These are phyloP conservation scores for Vulpes lagopus DNA, from an alignment of 2,113 vertebrate genomes.

Conservation along the genomic window DNA sequence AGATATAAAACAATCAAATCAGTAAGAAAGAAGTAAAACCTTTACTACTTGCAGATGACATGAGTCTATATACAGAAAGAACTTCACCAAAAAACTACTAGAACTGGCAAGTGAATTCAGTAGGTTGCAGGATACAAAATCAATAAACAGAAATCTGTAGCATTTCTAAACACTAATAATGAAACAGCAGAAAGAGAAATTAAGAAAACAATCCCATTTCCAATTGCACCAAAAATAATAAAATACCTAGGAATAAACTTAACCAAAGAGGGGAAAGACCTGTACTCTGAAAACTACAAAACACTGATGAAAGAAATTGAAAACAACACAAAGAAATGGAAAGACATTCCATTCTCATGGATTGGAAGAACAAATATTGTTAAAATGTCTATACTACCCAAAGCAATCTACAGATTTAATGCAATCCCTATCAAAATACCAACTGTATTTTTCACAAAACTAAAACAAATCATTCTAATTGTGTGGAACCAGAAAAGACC, in stretches of 20 bases:
- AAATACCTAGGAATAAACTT: neutral
- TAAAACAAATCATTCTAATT: neutral
- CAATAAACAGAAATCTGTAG: neutral
- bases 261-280: neutral
- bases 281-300: neutral
- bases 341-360: neutral
- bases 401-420: neutral
- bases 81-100: neutral
- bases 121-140: neutral
- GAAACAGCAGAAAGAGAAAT: neutral
- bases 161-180: neutral
- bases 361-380: neutral
- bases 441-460: neutral
- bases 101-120: neutral
- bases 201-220: neutral
- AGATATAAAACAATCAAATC: neutral
- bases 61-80: neutral
- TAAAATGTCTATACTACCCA: neutral
- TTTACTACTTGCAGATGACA: neutral
- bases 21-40: neutral
- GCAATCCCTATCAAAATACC: neutral
- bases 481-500: neutral
- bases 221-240: neutral
- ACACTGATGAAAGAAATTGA: neutral
- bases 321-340: neutral